Evolutionary conservation across 2,888 invertebrate genomes (phyloP).

Genomic region (Trissolcus brochymenae): DNA sequence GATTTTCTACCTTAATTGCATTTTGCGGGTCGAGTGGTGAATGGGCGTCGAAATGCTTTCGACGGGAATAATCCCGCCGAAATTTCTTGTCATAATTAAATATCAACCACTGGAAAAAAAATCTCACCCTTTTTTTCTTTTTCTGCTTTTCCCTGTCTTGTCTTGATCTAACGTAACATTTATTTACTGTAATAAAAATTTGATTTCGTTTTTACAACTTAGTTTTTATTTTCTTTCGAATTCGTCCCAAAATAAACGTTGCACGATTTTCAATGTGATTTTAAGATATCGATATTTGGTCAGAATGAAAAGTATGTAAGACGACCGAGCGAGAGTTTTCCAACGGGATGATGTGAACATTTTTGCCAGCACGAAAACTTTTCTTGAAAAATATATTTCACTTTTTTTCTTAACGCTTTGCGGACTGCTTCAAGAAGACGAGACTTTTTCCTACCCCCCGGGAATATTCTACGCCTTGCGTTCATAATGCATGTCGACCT

Average conservation of each 20-base stretch:
- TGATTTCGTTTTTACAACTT: neutral
- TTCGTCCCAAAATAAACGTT: neutral
- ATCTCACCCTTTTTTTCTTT: too few species aligned
- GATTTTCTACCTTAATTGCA: too few species aligned
- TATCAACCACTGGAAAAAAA: neutral
- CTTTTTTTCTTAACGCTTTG: constrained; percentile 4
- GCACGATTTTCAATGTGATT: neutral
- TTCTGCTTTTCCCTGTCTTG: too few species aligned
- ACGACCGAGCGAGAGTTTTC: neutral
- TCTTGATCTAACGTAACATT: neutral
- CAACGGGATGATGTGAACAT: neutral
- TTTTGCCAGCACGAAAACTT: constrained; percentile 5
- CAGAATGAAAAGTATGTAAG: neutral
- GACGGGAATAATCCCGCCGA: constrained; percentile 8
- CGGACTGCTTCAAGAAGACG: constrained; percentile 15
- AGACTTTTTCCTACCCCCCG: constrained; percentile 35
- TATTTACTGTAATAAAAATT: neutral
- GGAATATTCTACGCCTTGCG: constrained; percentile 40
- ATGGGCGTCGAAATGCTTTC: constrained; percentile 24
- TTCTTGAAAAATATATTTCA: constrained; percentile 12
- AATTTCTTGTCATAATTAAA: constrained; percentile 17
- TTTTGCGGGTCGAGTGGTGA: constrained; percentile 43
- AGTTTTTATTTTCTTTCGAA: neutral
- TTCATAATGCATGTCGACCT: constrained; percentile 59
- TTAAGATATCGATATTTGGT: constrained; percentile 15